Conservation (phyloP, 2,888 invertebrate genomes). For the Tenthredo livida region DNA sequence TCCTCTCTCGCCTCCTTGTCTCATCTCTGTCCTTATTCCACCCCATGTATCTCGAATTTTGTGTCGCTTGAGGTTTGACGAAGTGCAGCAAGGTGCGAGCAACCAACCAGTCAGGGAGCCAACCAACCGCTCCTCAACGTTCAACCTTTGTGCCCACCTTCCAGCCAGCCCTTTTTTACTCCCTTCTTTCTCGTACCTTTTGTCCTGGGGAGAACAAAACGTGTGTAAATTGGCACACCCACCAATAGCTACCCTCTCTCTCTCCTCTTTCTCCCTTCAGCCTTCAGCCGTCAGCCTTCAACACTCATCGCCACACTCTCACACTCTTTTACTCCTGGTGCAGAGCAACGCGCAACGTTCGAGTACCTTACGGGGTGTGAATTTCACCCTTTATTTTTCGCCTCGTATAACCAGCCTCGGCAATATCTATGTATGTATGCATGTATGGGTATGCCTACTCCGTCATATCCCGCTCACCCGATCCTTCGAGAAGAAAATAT, state of each 20-base stretch:
- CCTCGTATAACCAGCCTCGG: background rate
- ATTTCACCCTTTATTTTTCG: constrained; percentile 59
- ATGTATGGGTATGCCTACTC: background rate
- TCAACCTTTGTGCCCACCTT: constrained; percentile 60
- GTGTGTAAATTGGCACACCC: constrained; percentile 74
- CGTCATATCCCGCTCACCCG: background rate
- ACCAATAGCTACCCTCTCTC: constrained; percentile 62
- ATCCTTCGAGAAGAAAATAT: background rate
- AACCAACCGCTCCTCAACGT: constrained; percentile 56
- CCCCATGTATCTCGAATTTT: background rate
- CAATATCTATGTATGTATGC: background rate
- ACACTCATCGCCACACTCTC: constrained; percentile 49
- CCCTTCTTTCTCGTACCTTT: constrained; percentile 70
- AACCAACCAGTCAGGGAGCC: constrained; percentile 58
- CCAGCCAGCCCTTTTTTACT: constrained; percentile 56
- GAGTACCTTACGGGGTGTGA: constrained; percentile 66
- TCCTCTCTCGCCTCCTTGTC: constrained; percentile 52
- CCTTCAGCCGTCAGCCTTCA: constrained; percentile 57
- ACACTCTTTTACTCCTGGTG: constrained; percentile 57
- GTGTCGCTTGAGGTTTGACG: constrained; percentile 50
- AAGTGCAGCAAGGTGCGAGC: constrained; percentile 58
- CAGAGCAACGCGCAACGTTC: constrained; percentile 57
- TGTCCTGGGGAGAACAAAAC: constrained; percentile 73
- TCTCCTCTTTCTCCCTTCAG: constrained; percentile 48
- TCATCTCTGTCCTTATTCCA: constrained; percentile 16